Evolutionary conservation across 1,140 invertebrate genomes (phyloP), one percentile per base, ranked within the genome.

Genomic region (Argopecten irradians): DNA sequence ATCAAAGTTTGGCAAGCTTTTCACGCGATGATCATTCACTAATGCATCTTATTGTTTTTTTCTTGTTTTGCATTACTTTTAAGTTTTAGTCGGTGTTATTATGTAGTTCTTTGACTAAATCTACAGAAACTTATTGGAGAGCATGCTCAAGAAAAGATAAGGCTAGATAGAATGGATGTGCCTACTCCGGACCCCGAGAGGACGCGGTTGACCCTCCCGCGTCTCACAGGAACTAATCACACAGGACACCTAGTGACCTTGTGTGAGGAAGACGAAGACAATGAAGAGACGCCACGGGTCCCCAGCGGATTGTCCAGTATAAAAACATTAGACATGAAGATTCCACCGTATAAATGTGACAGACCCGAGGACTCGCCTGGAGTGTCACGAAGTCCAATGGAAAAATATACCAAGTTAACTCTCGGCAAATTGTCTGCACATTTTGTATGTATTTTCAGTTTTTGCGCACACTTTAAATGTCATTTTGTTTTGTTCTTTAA

Each of bases 361-460:
- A 71, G 28, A 7, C 55, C 55, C 22, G 55, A 71, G 55, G n/a
- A 71, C n/a, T n/a, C 55, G 5, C 55, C 55, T 5, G 55, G n/a
- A 28, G n/a, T 71, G 28, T 71, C 55, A 3, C 22, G 7, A n/a
- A 71, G 55, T 11, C 55, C 55, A 28, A 1, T 71, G 55, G 55
- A 71, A 5, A 71, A 71, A 71, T 71, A 71, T 71, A 28, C 55
- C 19, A 71, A 71, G 28, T 3, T 71, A 8, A 71, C 55, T 71
- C 55, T 71, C n/a, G 55, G 55, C 55, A 71, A 71, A 71, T 71
- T 71, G 55, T 71, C 55, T 16, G 55, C 55, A 71, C 55, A 71
- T 71, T 71, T 71, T 71, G 55, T 71, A 71, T 71, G 55, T 71
- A 71, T 71, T 71, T 71, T 71, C 28, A 71, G 55, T 28, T 71